phyloP scores from a whole-genome alignment of 2,888 invertebrate species.

The Sicus ferrugineus region DNA sequence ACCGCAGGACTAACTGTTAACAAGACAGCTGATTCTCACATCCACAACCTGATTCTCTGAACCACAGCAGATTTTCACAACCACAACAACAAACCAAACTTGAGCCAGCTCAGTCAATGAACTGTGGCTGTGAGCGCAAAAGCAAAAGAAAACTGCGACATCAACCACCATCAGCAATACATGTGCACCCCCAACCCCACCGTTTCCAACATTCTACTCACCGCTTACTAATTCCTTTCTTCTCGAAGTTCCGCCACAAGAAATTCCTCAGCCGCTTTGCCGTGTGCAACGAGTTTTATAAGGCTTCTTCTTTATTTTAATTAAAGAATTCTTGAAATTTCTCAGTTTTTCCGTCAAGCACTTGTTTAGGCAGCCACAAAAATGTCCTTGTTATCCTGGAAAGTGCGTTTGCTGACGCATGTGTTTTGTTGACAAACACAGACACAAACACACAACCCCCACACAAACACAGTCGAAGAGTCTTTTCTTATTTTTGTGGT shows the following conservation, averaged over 20 bases:
- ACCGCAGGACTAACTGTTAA: no score
- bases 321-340: slow-evolving; percentile 23
- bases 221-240: slow-evolving; percentile 12
- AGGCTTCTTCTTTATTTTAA: slow-evolving; percentile 44
- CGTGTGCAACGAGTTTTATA: slow-evolving; percentile 30
- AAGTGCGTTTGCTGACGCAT: slow-evolving; percentile 14
- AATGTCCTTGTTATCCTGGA: slow-evolving; percentile 16
- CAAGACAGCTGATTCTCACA: not conserved
- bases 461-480: not conserved
- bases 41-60: not conserved
- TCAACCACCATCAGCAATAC: not conserved
- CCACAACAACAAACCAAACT: slow-evolving; percentile 16
- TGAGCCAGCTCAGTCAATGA: slow-evolving; percentile 33
- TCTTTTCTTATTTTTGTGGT: not conserved
- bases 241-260: not conserved
- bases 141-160: slow-evolving; percentile 21
- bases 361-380: slow-evolving; percentile 17
- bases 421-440: not conserved
- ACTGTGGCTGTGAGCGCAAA: slow-evolving; percentile 19
- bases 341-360: not conserved
- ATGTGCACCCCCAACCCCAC: no score
- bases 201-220: no score
- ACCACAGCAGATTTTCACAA: slow-evolving; percentile 3
- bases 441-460: not conserved
- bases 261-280: not conserved